Conservation (phyloP, 2,113 vertebrate species). For the Mesocricetus auratus region DNA sequence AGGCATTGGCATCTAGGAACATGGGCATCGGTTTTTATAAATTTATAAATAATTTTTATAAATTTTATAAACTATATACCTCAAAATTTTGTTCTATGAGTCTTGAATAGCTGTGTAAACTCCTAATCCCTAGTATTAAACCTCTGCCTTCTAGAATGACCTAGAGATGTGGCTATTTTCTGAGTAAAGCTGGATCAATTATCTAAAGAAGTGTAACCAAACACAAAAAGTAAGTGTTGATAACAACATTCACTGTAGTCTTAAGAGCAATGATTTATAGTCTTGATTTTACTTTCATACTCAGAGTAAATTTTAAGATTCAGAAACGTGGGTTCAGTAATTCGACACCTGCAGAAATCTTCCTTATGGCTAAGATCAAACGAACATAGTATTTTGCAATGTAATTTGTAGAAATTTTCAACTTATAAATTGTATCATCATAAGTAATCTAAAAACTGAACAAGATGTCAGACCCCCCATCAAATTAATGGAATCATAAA, state of each 20-base stretch:
- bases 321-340: conserved; percentile 46
- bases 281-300: conserved; percentile 56
- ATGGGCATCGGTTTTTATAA: neutral
- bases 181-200: conserved; percentile 3
- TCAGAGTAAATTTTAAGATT: conserved; percentile 57
- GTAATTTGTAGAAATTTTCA: conserved; percentile 62
- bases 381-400: conserved; percentile 53
- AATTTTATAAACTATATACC: conserved; percentile 22
- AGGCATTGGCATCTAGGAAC: conserved; percentile 3
- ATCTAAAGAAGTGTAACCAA: neutral
- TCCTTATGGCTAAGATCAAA: conserved; percentile 61
- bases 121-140: conserved; percentile 43
- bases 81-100: conserved; percentile 29
- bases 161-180: conserved; percentile 30
- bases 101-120: neutral
- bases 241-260: neutral
- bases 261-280: conserved; percentile 45
- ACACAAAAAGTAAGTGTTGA: conserved; percentile 33
- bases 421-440: conserved; percentile 58
- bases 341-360: conserved; percentile 66
- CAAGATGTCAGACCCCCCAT: conserved; percentile 51
- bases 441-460: conserved; percentile 71
- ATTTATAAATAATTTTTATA: too few relatives aligned
- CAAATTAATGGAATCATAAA: conserved; percentile 62
- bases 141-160: conserved; percentile 31